A percentile compares a stretch with the other conserved stretches of the same genome.
Conservation (phyloP, 1,140 invertebrate species). For the Eumaeus atala region DNA sequence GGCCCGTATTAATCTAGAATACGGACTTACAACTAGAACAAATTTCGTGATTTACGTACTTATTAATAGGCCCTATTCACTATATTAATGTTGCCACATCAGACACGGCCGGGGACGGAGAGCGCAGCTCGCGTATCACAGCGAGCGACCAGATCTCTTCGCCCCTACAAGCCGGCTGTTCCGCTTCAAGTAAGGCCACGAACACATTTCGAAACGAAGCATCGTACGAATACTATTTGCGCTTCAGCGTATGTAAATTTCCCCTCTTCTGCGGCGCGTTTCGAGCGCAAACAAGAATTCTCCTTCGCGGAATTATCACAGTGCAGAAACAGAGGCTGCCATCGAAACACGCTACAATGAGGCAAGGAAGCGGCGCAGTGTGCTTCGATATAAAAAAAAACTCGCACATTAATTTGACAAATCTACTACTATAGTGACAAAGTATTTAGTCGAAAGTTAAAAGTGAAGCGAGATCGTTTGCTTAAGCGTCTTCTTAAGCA, state of each 20-base stretch:
- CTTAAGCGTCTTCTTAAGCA: conserved; percentile 41
- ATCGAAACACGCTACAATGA: not conserved
- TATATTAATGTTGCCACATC: conserved; percentile 29
- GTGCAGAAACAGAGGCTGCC: not conserved
- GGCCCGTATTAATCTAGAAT: conserved; percentile 27
- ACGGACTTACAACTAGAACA: conserved; percentile 30
- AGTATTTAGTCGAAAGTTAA: conserved; percentile 39
- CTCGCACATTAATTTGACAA: conserved; percentile 22
- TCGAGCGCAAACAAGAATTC: not conserved
- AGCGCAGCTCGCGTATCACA: conserved; percentile 29
- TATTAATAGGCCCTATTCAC: conserved; percentile 42
- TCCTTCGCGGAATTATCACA: conserved; percentile 5
- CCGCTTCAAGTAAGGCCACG: conserved; percentile 65
- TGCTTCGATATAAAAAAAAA: conserved; percentile 28
- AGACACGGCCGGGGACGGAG: conserved; percentile 37
- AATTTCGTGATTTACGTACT: conserved; percentile 32
- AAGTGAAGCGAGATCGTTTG: conserved; percentile 58
- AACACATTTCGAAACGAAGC: conserved; percentile 57
- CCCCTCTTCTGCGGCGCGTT: not conserved
- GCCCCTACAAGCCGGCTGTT: conserved; percentile 30
- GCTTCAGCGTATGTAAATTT: conserved; percentile 34
- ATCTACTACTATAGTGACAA: conserved; percentile 37
- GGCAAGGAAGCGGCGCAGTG: conserved; percentile 25
- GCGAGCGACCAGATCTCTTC: not conserved
- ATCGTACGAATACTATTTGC: conserved; percentile 41